Percentiles rank a stretch among this genome's conserved stretches.
These are phyloP conservation scores for Delichon dasypus DNA, from an alignment of 2,797 vertebrate species.

Conservation along the genomic window DNA sequence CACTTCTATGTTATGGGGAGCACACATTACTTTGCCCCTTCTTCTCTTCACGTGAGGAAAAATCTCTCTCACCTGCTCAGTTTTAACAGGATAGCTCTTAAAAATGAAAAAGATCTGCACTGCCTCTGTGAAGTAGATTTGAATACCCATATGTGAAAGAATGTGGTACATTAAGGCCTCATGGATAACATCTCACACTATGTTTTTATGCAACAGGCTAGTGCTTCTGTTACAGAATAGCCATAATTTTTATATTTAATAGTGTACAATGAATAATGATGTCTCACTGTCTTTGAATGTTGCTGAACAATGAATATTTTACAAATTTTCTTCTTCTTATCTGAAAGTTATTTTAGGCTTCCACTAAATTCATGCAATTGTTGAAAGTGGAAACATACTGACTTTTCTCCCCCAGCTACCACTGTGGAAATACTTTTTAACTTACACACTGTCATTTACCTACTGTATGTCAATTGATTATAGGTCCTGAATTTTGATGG, in stretches of 20 bases:
- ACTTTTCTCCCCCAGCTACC: background rate
- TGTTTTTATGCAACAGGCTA: background rate
- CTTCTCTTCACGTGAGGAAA: background rate
- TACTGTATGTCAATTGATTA: background rate
- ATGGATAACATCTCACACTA: background rate
- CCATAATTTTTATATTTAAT: background rate
- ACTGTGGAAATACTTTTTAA: background rate
- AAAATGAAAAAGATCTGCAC: background rate
- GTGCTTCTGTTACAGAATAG: background rate
- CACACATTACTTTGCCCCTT: background rate
- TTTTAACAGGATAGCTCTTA: background rate
- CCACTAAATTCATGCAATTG: background rate
- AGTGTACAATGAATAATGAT: background rate
- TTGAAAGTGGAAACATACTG: background rate
- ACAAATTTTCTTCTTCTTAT: background rate
- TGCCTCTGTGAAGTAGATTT: background rate
- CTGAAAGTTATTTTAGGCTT: conserved; percentile 26
- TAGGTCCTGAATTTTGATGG: background rate
- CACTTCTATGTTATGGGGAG: background rate
- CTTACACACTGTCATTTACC: background rate
- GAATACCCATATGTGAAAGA: background rate
- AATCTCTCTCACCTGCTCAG: background rate
- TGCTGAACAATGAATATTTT: background rate
- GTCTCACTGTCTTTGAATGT: background rate
- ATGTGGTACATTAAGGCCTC: background rate